Evolutionary conservation across 2,797 vertebrate genomes (phyloP).

Genomic region (Pangasius krempfi): DNA sequence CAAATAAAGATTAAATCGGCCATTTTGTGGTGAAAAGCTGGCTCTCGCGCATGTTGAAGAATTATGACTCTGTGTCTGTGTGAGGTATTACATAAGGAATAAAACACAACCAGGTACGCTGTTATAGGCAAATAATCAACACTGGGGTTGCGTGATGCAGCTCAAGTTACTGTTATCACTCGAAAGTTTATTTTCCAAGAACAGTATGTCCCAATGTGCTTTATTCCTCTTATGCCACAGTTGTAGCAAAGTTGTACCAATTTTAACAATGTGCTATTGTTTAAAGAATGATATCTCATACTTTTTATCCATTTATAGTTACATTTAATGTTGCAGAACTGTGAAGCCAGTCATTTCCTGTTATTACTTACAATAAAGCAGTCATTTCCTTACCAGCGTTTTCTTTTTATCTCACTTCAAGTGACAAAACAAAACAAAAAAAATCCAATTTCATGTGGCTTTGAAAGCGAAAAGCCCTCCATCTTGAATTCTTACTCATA

Average conservation of each 20-base stretch:
- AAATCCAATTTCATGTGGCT: background rate
- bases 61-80: background rate
- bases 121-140: background rate
- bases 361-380: background rate
- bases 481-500: background rate
- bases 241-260: no score
- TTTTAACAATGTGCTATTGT: no score
- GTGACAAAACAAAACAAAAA: background rate
- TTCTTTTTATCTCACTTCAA: background rate
- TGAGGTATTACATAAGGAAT: no score
- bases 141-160: background rate
- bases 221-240: background rate
- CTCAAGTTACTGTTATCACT: background rate
- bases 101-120: background rate
- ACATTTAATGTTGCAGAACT: background rate
- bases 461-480: background rate
- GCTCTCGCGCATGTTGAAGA: background rate
- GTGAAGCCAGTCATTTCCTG: background rate
- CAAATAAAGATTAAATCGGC: conserved; percentile 23
- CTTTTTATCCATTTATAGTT: background rate
- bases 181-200: background rate
- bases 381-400: background rate
- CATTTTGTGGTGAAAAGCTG: background rate
- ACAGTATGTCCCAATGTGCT: background rate
- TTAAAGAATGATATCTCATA: background rate